Evolutionary conservation across 2,113 vertebrate genomes (phyloP).

Genomic region (Tangachromis dhanisi): DNA sequence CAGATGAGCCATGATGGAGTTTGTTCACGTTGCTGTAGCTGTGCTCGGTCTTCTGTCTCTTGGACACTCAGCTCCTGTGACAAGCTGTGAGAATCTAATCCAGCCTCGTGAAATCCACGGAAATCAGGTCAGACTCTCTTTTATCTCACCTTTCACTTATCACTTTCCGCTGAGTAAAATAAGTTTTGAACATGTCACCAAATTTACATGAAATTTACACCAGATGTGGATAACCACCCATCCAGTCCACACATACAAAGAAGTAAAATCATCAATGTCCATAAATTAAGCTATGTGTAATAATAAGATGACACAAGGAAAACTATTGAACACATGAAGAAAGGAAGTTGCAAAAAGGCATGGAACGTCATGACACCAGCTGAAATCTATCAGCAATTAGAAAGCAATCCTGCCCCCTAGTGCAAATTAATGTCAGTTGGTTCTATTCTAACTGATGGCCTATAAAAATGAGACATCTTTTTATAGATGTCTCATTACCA

Average conservation of each 20-base stretch:
- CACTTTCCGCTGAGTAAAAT: background rate
- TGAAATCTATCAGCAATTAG: no score
- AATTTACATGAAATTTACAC: background rate
- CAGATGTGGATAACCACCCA: fast-evolving
- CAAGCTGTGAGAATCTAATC: slow-evolving; percentile 15
- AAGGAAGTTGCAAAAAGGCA: no score
- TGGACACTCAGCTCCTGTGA: slow-evolving; percentile 26
- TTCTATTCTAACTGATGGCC: no score
- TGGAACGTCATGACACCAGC: no score
- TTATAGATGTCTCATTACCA: no score
- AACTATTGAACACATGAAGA: background rate
- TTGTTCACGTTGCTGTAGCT: background rate
- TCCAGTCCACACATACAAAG: background rate
- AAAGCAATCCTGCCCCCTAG: no score
- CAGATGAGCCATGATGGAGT: background rate
- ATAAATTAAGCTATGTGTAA: background rate
- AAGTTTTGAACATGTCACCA: fast-evolving
- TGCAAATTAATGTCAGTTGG: no score
- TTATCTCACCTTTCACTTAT: background rate
- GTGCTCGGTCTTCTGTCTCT: slow-evolving; percentile 14
- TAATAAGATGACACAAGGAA: background rate
- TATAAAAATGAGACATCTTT: no score
- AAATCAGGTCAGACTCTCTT: slow-evolving; percentile 5
- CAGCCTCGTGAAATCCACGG: background rate
- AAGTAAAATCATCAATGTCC: fast-evolving